Percentiles rank a stretch among this genome's conserved stretches.
These are phyloP conservation scores for Dynastes maya DNA, from an alignment of 2,888 invertebrate genomes.

Conservation along the genomic window DNA sequence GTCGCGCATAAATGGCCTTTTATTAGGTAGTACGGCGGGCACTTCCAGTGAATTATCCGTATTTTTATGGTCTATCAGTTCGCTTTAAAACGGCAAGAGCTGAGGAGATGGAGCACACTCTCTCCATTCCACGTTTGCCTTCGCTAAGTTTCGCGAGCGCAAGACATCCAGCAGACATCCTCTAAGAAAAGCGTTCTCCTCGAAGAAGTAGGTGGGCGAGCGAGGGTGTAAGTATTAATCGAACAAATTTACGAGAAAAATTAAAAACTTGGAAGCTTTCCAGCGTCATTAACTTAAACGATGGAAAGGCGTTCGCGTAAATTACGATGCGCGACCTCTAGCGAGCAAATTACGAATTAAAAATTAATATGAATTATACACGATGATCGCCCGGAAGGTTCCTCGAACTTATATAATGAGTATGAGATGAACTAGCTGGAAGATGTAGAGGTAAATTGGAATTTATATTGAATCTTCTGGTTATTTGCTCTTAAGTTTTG, in stretches of 20 bases:
- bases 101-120: not conserved
- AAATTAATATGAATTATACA: slow-evolving; percentile 47
- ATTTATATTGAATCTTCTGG: no score
- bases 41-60: slow-evolving; percentile 17
- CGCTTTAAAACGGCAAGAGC: not conserved
- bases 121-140: not conserved
- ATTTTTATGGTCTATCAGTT: slow-evolving; percentile 27
- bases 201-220: no score
- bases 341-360: slow-evolving; percentile 47
- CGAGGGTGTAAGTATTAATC: slow-evolving; percentile 30
- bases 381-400: no score
- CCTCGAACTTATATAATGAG: no score
- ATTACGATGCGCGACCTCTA: not conserved
- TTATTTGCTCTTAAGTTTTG: no score
- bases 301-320: slow-evolving; percentile 26
- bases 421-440: no score
- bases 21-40: slow-evolving; percentile 6
- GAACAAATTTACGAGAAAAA: slow-evolving; percentile 45
- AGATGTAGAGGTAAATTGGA: no score
- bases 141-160: no score
- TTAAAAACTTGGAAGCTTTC: slow-evolving; percentile 46
- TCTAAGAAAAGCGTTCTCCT: no score
- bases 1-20: slow-evolving; percentile 22
- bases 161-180: no score
- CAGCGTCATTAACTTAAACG: slow-evolving; percentile 44